Conservation (phyloP, 2,113 vertebrate genomes). For the Epinephelus cyanopodus region DNA sequence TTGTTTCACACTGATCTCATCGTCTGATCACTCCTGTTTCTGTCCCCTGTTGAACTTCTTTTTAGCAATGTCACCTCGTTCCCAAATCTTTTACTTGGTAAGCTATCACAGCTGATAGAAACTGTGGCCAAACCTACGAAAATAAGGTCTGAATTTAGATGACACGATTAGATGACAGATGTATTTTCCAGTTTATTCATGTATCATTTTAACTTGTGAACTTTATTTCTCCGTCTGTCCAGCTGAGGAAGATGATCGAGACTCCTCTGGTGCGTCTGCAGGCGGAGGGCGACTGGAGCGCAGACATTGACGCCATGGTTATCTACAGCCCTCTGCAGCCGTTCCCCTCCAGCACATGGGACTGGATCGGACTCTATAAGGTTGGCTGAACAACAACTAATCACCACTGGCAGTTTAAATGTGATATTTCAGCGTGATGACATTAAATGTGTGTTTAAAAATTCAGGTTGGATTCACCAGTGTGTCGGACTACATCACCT, state of each 20-base stretch:
- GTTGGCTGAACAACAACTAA: conserved; percentile 67
- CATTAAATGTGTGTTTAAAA: conserved; percentile 3
- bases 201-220: background rate
- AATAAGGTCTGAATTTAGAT: too few species aligned
- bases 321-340: conserved; percentile 85
- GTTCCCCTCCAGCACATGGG: conserved; percentile 92
- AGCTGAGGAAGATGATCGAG: conserved; percentile 88
- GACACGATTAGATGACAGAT: too few species aligned
- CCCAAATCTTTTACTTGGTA: too few species aligned
- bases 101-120: too few species aligned
- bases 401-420: background rate
- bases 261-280: conserved; percentile 85
- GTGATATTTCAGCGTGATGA: background rate
- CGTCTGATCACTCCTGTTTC: too few species aligned
- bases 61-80: too few species aligned
- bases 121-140: too few species aligned
- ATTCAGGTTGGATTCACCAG: conserved; percentile 90
- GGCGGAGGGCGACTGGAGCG: conserved; percentile 89
- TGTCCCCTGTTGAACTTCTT: too few species aligned
- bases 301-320: conserved; percentile 87
- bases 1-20: too few species aligned
- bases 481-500: conserved; percentile 91
- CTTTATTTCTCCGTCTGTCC: background rate
- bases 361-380: conserved; percentile 97
- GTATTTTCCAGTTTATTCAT: background rate